Percentiles rank a stretch among this genome's conserved stretches.
These are phyloP conservation scores for Ylistrum balloti DNA, from an alignment of 1,140 invertebrate genomes.

Conservation along the genomic window DNA sequence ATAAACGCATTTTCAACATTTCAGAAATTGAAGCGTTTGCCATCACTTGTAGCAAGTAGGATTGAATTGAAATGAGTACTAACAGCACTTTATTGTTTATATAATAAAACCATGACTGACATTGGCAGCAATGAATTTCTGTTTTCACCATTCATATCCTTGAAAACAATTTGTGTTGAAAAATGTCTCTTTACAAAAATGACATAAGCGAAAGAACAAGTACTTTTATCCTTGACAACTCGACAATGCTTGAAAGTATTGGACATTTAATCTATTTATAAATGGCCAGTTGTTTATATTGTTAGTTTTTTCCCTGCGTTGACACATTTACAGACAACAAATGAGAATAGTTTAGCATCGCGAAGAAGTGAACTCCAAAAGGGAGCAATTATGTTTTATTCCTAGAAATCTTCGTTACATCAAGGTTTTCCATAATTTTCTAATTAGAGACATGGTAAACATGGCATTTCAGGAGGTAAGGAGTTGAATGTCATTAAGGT, in stretches of 20 bases:
- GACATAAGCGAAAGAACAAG: neutral
- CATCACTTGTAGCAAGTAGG: too few species aligned
- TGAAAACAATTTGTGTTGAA: neutral
- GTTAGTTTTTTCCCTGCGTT: neutral
- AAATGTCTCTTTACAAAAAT: neutral
- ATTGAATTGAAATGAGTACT: neutral
- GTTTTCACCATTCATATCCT: neutral
- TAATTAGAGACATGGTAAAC: neutral
- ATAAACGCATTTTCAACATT: neutral
- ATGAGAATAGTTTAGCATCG: neutral
- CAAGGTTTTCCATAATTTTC: neutral
- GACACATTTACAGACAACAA: neutral
- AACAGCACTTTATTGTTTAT: neutral
- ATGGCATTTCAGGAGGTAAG: neutral
- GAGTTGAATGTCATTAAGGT: too few species aligned
- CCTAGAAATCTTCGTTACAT: neutral
- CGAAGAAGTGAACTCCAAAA: neutral
- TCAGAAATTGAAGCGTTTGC: neutral
- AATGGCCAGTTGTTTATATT: neutral
- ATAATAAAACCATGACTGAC: neutral
- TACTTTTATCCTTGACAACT: neutral
- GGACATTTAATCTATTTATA: neutral
- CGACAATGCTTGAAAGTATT: neutral
- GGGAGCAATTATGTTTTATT: neutral
- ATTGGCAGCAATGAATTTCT: neutral